Evolutionary conservation across 2,888 invertebrate species (phyloP).

Genomic region (Hyppa rectilinea): DNA sequence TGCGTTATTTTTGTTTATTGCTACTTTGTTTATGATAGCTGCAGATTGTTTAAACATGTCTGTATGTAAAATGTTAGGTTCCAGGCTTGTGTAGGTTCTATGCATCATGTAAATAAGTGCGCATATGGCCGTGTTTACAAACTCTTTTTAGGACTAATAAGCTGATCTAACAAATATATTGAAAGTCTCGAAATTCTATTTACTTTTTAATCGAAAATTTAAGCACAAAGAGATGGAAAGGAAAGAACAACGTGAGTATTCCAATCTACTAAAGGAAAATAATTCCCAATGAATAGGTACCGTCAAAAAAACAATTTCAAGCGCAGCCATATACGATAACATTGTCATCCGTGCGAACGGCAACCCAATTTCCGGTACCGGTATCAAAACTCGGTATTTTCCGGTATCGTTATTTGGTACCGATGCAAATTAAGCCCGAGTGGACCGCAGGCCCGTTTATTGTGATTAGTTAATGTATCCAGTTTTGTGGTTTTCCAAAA

Average conservation of each 20-base stretch:
- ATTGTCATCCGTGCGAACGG: conserved; percentile 35
- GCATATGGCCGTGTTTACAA: not conserved
- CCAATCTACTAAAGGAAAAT: conserved; percentile 23
- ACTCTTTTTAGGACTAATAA: not conserved
- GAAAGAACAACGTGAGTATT: not conserved
- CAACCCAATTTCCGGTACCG: conserved; percentile 54
- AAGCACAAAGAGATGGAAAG: conserved; percentile 2
- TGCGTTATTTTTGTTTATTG: conserved; percentile 5
- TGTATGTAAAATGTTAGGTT: too few relatives aligned
- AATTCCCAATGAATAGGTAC: conserved; percentile 18
- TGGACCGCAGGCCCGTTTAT: conserved; percentile 65
- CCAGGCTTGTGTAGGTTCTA: too few relatives aligned
- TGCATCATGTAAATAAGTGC: not conserved
- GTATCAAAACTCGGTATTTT: conserved; percentile 51
- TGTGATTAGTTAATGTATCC: conserved; percentile 67
- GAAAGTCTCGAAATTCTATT: not conserved
- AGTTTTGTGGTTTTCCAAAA: conserved; percentile 53
- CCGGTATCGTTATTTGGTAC: conserved; percentile 55
- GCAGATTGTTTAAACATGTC: too few relatives aligned
- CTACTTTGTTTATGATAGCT: too few relatives aligned
- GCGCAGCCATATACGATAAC: conserved; percentile 25
- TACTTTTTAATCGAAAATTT: conserved; percentile 9
- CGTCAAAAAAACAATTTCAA: conserved; percentile 48
- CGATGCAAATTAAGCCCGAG: conserved; percentile 65
- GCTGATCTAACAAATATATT: not conserved